Evolutionary conservation across 2,113 vertebrate species (phyloP), one percentile per base, ranked within the genome.

Genomic region (Gallinago undulata): DNA sequence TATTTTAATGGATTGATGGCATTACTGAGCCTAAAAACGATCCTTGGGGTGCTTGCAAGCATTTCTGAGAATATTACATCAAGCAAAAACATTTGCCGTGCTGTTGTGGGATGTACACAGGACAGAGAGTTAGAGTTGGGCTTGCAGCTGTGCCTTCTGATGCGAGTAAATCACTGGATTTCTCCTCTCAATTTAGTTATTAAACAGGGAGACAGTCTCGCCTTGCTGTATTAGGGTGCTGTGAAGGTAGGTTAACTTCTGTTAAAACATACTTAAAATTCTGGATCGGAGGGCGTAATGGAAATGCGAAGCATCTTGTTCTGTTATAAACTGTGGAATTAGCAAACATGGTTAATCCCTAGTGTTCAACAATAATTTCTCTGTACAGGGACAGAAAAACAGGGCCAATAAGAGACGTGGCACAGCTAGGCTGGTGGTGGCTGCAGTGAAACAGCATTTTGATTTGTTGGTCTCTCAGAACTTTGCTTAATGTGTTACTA

Each of bases 401-500:
- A 66, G 48, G 50, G 50, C 50, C 55, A 77, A 50, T 81, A 67
- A 80, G 91, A 87, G 76, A 69, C 1, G 2, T 50, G 48, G 45
- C 10, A 14, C 56, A 50, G 66, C 39, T 24, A 47, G 73, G 67
- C 73, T 83, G 73, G 15, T 0, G 2, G 48, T 25, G 57, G 51
- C 83, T 93, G 69, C 74, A 68, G 47, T 23, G 39, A 41, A 64
- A 31, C 30, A 60, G 35, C 55, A 14, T 47, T 93, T 93, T 93
- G 96, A 90, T 89, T 93, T 96, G 84, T 67, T 78, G 24, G 13
- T 48, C 57, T 94, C 76, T 87, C 59, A 64, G 79, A 90, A 91
- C 69, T 94, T 91, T 85, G 84, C 62, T 84, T 94, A 94, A 94
- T 88, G 43, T 72, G 48, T 86, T 94, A 48, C 53, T 90, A 57